Conservation (phyloP, 2,113 vertebrate species). For the Aplodontia rufa region DNA sequence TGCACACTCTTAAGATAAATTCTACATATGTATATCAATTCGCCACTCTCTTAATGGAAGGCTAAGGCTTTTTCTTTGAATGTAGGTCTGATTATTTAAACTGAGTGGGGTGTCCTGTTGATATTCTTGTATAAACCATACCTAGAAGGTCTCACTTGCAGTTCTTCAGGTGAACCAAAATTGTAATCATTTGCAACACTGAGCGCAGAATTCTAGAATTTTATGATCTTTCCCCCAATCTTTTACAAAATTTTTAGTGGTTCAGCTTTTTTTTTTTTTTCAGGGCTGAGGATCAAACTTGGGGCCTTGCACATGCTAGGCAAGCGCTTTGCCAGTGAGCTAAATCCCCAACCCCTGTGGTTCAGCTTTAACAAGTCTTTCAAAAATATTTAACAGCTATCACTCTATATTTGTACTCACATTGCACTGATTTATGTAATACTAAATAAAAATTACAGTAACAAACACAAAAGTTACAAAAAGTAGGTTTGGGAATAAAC, state of each 20-base stretch:
- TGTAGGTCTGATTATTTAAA: background rate
- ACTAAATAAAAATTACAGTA: background rate
- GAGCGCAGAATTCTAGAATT: background rate
- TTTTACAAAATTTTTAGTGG: background rate
- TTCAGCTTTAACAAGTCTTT: background rate
- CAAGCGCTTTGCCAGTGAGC: too few relatives aligned
- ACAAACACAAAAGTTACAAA: background rate
- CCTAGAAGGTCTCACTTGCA: background rate
- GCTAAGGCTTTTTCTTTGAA: background rate
- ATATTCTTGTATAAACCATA: background rate
- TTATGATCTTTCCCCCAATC: background rate
- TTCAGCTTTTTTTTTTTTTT: too few relatives aligned
- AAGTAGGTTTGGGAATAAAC: background rate
- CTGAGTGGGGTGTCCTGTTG: background rate
- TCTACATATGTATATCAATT: background rate
- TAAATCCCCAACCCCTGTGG: too few relatives aligned
- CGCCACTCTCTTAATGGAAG: background rate
- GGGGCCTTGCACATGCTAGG: too few relatives aligned
- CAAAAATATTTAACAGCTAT: background rate
- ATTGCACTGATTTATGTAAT: background rate
- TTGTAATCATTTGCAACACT: background rate
- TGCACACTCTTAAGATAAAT: background rate
- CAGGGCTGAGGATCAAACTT: too few relatives aligned
- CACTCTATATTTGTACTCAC: background rate
- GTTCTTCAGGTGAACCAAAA: slow-evolving; percentile 19